A percentile compares a stretch with the other conserved stretches of the same genome.
Evolutionary conservation across 2,113 vertebrate species (phyloP).

Genomic region (Pelobates fuscus): DNA sequence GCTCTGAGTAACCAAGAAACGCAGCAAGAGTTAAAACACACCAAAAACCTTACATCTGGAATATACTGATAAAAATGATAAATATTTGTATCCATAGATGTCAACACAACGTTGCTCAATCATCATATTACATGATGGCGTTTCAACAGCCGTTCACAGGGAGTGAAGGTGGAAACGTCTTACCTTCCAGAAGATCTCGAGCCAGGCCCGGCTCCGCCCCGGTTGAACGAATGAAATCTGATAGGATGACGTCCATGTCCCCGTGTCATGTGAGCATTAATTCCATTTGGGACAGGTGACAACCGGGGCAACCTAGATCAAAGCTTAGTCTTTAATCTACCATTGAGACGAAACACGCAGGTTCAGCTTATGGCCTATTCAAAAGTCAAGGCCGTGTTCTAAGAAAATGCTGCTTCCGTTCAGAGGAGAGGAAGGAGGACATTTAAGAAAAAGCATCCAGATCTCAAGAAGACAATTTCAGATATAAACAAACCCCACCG

Average conservation of each 20-base stretch:
- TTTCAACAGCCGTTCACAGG: no score
- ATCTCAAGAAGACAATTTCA: background rate
- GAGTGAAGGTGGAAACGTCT: constrained; percentile 6
- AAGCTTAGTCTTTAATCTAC: constrained; percentile 56
- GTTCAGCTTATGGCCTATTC: background rate
- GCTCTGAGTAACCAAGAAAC: no score
- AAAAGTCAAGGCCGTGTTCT: no score
- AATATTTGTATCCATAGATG: no score
- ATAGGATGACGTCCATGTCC: constrained; percentile 97
- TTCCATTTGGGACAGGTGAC: no score
- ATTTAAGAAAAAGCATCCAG: background rate
- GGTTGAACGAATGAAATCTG: constrained; percentile 97
- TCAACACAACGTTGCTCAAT: no score
- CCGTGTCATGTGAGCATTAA: constrained; percentile 87
- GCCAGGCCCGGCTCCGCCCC: constrained; percentile 95
- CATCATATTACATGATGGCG: no score
- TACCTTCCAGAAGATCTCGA: constrained; percentile 92
- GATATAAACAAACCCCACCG: constrained; percentile 19
- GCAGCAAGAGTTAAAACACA: no score
- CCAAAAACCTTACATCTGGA: no score
- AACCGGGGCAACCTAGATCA: constrained; percentile 44
- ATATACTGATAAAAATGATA: no score
- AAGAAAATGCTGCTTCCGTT: no score
- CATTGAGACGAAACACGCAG: background rate
- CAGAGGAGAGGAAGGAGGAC: no score